A percentile compares a stretch with the other conserved stretches of the same genome.
These are phyloP conservation scores for Philopotamus ludificatus DNA, from an alignment of 1,140 invertebrate species.

Conservation along the genomic window DNA sequence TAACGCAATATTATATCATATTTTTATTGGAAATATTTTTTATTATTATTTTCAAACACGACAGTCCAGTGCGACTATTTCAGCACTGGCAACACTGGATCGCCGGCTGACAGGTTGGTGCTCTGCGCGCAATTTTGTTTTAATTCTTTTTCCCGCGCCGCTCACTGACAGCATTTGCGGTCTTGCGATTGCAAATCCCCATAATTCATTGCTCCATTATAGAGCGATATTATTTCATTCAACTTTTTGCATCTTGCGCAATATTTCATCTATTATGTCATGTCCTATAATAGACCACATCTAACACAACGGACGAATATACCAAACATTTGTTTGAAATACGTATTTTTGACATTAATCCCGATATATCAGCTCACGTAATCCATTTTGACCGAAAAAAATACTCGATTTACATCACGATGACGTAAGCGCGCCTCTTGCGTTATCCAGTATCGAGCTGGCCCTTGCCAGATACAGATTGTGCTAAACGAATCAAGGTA, in stretches of 20 bases:
- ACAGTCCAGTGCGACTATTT: neutral
- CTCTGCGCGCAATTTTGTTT: neutral
- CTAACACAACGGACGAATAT: neutral
- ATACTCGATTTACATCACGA: neutral
- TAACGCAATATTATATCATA: no score
- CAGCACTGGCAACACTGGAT: slow-evolving; percentile 1
- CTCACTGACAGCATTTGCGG: neutral
- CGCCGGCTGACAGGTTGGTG: slow-evolving; percentile 4
- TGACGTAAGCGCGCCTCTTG: neutral
- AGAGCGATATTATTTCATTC: neutral
- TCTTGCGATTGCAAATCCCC: neutral
- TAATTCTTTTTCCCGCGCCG: neutral
- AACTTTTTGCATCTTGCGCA: neutral
- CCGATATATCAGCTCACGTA: neutral
- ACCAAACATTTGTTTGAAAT: neutral
- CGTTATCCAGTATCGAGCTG: neutral
- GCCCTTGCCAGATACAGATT: no score
- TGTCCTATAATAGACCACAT: slow-evolving; percentile 16
- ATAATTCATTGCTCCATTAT: no score
- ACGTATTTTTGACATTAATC: neutral
- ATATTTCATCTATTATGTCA: slow-evolving; percentile 18
- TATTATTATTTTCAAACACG: neutral
- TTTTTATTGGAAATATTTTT: no score
- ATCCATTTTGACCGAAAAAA: neutral
- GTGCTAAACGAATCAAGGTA: no score